Conservation (phyloP, 2,797 vertebrate genomes). For the Lacerta agilis region DNA sequence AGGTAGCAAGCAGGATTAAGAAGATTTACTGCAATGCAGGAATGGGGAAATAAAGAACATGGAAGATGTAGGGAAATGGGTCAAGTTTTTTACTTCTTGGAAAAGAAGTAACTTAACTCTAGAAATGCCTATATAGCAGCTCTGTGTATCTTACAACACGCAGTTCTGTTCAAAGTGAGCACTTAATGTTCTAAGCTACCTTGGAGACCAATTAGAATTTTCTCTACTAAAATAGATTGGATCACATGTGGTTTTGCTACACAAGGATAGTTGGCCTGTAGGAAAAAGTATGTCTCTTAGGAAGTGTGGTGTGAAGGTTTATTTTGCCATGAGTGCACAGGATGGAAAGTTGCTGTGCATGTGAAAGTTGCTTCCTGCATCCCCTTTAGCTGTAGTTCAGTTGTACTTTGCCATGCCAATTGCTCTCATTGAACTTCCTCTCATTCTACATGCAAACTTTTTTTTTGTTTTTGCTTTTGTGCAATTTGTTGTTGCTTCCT, state of each 20-base stretch:
- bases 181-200: not conserved
- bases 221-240: not conserved
- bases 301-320: not conserved
- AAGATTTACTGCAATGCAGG: not conserved
- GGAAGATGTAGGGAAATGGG: not conserved
- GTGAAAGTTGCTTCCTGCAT: not conserved
- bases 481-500: not conserved
- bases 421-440: not conserved
- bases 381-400: too few relatives aligned
- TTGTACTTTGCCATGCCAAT: not conserved
- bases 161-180: not conserved
- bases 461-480: not conserved
- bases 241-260: not conserved
- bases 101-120: too few relatives aligned
- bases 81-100: not conserved
- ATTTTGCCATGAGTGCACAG: not conserved
- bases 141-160: not conserved
- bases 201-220: not conserved
- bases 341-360: not conserved
- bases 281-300: not conserved
- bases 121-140: not conserved
- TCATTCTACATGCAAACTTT: not conserved
- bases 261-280: not conserved
- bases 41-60: not conserved
- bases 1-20: not conserved